Evolutionary conservation across 2,113 vertebrate species (phyloP).

Genomic region (Pseudopipra pipra): DNA sequence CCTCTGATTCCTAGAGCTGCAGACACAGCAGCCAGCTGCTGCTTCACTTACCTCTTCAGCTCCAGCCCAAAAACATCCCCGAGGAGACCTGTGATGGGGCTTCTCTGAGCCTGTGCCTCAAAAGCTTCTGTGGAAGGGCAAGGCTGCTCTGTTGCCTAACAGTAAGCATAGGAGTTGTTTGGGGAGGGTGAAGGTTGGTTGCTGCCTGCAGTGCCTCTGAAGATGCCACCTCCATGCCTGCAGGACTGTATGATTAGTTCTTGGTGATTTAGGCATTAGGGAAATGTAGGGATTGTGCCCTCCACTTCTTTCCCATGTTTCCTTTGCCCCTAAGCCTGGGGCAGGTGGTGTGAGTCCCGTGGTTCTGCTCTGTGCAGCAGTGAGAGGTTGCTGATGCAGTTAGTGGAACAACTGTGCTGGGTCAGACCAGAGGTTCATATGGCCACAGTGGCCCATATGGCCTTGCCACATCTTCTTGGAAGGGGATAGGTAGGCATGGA

Average conservation of each 20-base stretch:
- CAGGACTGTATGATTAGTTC: not conserved
- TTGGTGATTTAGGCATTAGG: not conserved
- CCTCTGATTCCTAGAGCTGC: not conserved
- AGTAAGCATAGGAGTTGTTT: rapidly evolving
- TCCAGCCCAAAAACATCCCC: not conserved
- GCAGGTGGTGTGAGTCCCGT: not conserved
- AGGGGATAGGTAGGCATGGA: not conserved
- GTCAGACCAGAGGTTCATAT: not conserved
- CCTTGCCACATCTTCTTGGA: not conserved
- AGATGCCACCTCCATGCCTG: not conserved
- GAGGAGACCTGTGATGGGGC: not conserved
- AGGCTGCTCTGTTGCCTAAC: not conserved
- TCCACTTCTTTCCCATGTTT: not conserved
- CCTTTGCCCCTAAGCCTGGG: not conserved
- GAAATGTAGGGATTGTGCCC: not conserved
- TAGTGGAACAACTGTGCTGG: not conserved
- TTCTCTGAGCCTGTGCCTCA: not conserved
- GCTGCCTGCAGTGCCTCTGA: not conserved
- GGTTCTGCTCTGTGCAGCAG: not conserved
- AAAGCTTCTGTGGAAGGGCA: not conserved
- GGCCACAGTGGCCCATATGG: not conserved
- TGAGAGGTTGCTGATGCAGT: not conserved
- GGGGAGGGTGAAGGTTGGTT: not conserved
- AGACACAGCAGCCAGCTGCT: not conserved
- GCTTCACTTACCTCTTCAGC: not conserved